These are phyloP conservation scores for Carpatolechia fugitivella DNA, from an alignment of 2,888 invertebrate species.

Conservation along the genomic window DNA sequence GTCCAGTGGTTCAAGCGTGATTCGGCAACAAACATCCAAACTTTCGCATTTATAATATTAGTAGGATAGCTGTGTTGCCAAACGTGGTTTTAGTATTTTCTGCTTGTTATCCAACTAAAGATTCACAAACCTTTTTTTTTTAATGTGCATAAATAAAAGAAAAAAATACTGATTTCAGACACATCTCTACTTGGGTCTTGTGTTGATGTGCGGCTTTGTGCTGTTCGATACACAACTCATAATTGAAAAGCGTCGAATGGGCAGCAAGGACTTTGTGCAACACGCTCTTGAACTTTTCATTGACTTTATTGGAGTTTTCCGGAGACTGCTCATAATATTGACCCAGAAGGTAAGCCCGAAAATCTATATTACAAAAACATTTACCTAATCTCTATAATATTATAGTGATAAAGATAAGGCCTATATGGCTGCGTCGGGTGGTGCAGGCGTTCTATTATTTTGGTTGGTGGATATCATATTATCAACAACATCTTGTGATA, in stretches of 20 bases:
- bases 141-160: neutral
- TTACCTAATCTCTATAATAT: neutral
- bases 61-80: no score
- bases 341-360: conserved; percentile 86
- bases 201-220: conserved; percentile 96
- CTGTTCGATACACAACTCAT: conserved; percentile 98
- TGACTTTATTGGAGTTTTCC: conserved; percentile 96
- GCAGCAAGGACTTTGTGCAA: conserved; percentile 94
- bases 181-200: conserved; percentile 92
- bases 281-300: conserved; percentile 97
- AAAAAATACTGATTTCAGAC: conserved; percentile 66
- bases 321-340: conserved; percentile 92
- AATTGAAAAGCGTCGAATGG: conserved; percentile 93
- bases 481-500: no score
- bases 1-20: no score
- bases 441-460: no score
- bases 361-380: neutral
- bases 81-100: no score
- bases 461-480: no score
- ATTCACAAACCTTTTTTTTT: no score
- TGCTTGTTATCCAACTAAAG: no score
- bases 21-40: no score
- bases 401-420: no score
- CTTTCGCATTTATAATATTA: no score
- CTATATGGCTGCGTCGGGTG: no score